Percentiles rank a stretch among this genome's conserved stretches.
These are phyloP conservation scores for Cephonodes hylas DNA, from an alignment of 2,888 invertebrate genomes.

Conservation along the genomic window DNA sequence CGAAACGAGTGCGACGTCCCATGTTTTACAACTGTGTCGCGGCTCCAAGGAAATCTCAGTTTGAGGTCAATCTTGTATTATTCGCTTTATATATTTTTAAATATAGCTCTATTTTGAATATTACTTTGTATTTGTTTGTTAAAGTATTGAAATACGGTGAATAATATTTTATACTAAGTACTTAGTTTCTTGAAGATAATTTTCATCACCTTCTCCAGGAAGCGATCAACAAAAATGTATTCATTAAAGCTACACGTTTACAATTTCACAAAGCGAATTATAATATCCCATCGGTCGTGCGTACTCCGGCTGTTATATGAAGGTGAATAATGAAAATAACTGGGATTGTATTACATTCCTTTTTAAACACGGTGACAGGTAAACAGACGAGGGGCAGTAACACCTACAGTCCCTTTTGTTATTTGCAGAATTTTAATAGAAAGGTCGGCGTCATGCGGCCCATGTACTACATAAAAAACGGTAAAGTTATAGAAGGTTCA, in stretches of 20 bases:
- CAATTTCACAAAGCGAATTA: slow-evolving; percentile 2
- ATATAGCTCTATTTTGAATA: background rate
- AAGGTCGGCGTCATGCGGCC: slow-evolving; percentile 47
- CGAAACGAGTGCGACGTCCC: background rate
- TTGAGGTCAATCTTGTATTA: background rate
- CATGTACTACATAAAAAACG: slow-evolving; percentile 10
- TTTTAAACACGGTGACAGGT: slow-evolving; percentile 65
- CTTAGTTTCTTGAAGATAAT: too few relatives aligned
- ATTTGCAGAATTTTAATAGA: slow-evolving; percentile 78
- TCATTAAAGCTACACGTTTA: too few relatives aligned
- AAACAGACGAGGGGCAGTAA: slow-evolving; percentile 64
- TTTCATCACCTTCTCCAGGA: too few relatives aligned
- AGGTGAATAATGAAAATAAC: slow-evolving; percentile 73
- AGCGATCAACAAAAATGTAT: too few relatives aligned
- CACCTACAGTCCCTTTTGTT: slow-evolving; percentile 65
- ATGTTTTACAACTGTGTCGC: background rate
- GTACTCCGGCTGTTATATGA: slow-evolving; percentile 48
- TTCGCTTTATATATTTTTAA: background rate
- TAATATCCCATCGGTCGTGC: background rate
- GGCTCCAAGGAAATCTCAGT: background rate
- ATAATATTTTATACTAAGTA: too few relatives aligned
- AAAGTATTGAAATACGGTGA: too few relatives aligned
- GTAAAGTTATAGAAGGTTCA: background rate
- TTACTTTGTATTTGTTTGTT: too few relatives aligned
- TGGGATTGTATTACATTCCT: slow-evolving; percentile 74